phyloP scores from a whole-genome alignment of 1,140 invertebrate genomes.

The Scaptomyza graminum region DNA sequence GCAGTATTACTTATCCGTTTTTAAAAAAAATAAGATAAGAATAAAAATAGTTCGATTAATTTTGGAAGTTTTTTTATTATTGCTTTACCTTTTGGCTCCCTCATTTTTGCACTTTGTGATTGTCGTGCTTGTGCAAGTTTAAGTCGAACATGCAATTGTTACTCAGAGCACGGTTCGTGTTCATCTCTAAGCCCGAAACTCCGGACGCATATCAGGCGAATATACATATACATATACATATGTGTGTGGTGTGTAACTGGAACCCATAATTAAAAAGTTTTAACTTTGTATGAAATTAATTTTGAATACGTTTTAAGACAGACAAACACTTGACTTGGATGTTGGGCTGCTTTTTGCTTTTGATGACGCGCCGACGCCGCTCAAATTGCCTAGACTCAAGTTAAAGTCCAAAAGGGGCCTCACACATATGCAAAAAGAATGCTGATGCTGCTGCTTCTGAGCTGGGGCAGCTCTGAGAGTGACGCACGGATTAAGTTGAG shows the following conservation, averaged over 20 bases:
- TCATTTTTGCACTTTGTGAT: not conserved
- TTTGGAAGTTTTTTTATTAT: not conserved
- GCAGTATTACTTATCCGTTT: not conserved
- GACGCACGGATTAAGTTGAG: conserved; percentile 80
- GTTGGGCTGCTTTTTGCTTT: conserved; percentile 55
- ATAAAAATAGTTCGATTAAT: no score
- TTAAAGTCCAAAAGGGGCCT: conserved; percentile 8
- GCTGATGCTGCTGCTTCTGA: not conserved
- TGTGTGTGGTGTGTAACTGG: conserved; percentile 41
- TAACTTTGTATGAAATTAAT: conserved; percentile 79
- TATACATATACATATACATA: no score
- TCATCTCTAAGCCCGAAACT: conserved; percentile 32
- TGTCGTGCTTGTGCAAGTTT: no score
- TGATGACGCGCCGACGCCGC: conserved; percentile 67
- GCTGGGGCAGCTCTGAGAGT: conserved; percentile 54
- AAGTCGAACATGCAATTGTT: not conserved
- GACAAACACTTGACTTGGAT: conserved; percentile 68
- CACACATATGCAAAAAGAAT: no score
- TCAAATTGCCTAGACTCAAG: conserved; percentile 68
- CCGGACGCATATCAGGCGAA: conserved; percentile 4
- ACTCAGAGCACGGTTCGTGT: conserved; percentile 17
- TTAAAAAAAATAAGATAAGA: no score
- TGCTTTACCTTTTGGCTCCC: not conserved
- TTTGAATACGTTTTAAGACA: conserved; percentile 62
- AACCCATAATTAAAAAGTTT: conserved; percentile 81